These are phyloP conservation scores for Ceratosolen solmsi DNA, from an alignment of 1,140 invertebrate species.

Conservation along the genomic window DNA sequence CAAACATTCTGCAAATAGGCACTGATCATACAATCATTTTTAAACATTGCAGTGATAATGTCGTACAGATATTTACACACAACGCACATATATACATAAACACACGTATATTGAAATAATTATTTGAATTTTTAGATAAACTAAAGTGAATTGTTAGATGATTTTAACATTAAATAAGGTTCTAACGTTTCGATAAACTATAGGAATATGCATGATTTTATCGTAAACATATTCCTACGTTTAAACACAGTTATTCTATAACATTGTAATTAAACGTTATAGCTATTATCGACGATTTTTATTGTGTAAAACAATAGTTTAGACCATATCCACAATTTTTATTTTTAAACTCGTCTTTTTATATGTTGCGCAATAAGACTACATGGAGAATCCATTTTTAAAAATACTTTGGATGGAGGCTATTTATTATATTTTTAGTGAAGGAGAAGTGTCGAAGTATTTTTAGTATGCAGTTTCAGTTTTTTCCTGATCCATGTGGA, in stretches of 20 bases:
- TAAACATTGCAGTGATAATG: neutral
- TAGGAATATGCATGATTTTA: neutral
- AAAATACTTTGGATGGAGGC: neutral
- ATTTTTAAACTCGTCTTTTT: neutral
- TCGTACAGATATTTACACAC: neutral
- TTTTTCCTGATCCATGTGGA: neutral
- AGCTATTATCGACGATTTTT: no score
- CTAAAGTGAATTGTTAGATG: neutral
- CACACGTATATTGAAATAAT: no score
- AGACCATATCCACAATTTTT: no score
- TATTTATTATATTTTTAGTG: slow-evolving; percentile 18
- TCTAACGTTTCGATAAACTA: neutral
- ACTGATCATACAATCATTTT: neutral
- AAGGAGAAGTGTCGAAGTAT: slow-evolving; percentile 25
- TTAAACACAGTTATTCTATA: no score
- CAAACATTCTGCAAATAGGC: neutral
- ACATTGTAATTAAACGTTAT: no score
- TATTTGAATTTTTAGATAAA: neutral
- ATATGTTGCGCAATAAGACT: neutral
- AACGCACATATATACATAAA: no score
- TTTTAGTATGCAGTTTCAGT: slow-evolving; percentile 15
- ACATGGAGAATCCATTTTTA: neutral
- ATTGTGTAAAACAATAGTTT: neutral
- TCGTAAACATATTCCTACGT: no score
- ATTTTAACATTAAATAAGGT: neutral